phyloP scores from a whole-genome alignment of 1,140 invertebrate genomes.

The Tyrophagus putrescentiae region DNA sequence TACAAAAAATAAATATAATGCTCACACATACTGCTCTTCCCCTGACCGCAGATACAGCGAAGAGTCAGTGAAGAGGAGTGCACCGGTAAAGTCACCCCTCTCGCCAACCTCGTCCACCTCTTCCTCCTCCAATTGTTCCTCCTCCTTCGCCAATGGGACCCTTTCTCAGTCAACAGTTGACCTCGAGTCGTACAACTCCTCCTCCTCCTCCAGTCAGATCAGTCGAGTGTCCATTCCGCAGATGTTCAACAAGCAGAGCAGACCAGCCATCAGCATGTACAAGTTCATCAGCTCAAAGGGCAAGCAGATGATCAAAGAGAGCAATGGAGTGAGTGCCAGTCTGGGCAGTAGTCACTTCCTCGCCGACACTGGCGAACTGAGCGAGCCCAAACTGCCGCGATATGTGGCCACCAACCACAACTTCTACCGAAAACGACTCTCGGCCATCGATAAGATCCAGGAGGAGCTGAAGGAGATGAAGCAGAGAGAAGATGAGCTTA shows the following conservation, averaged over 20 bases:
- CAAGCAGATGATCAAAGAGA: slow-evolving; percentile 31
- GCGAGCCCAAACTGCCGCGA: not conserved
- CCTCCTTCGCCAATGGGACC: not conserved
- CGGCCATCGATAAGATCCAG: slow-evolving; percentile 58
- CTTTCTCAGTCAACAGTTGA: not conserved
- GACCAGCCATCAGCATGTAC: slow-evolving; percentile 48
- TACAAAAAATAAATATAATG: no score
- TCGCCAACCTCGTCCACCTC: not conserved
- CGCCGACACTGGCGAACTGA: not conserved
- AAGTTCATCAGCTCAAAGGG: slow-evolving; percentile 56
- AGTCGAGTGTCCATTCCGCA: not conserved
- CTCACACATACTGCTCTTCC: no score
- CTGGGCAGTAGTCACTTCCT: no score
- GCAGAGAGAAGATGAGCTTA: slow-evolving; percentile 53
- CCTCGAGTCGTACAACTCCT: not conserved
- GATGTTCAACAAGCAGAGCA: slow-evolving; percentile 4
- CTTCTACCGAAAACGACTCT: slow-evolving; percentile 21
- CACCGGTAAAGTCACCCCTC: not conserved
- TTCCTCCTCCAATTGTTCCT: not conserved
- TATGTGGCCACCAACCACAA: slow-evolving; percentile 10
- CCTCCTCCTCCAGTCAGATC: not conserved
- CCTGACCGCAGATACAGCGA: not conserved
- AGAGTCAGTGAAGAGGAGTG: not conserved
- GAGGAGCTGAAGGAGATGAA: slow-evolving; percentile 57
- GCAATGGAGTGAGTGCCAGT: not conserved